A percentile compares a stretch with the other conserved stretches of the same genome.
Evolutionary conservation across 2,113 vertebrate species (phyloP).

Genomic region (Lepisosteus osseus): DNA sequence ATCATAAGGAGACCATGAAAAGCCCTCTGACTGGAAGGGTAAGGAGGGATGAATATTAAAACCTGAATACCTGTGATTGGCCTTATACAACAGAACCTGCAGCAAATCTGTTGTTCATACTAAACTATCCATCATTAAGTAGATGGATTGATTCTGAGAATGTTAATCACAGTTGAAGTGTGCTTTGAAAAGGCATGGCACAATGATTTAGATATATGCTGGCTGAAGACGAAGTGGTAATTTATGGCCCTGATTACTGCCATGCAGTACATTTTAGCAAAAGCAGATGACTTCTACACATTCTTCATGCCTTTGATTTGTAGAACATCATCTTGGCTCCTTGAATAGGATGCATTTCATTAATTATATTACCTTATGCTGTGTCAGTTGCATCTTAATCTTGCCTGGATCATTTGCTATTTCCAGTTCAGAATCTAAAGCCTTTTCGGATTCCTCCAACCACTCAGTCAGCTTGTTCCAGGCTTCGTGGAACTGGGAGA

Average conservation of each 20-base stretch:
- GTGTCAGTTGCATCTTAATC: slow-evolving; percentile 87
- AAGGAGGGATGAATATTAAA: slow-evolving; percentile 16
- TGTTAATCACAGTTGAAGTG: neutral
- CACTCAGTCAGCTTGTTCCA: slow-evolving; percentile 96
- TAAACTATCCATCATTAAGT: slow-evolving; percentile 5
- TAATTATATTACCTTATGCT: slow-evolving; percentile 82
- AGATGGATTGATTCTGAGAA: slow-evolving; percentile 10
- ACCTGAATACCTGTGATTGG: neutral
- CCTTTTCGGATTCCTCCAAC: slow-evolving; percentile 90
- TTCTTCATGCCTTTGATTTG: neutral
- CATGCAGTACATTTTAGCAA: slow-evolving; percentile 1
- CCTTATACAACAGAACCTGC: too few species aligned
- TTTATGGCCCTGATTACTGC: neutral
- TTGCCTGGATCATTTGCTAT: slow-evolving; percentile 96
- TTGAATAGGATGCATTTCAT: slow-evolving; percentile 7
- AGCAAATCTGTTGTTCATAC: too few species aligned
- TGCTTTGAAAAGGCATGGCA: slow-evolving; percentile 2
- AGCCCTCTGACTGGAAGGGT: slow-evolving; percentile 30
- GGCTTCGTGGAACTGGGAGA: slow-evolving; percentile 85
- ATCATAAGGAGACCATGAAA: slow-evolving; percentile 56
- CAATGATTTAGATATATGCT: slow-evolving; percentile 10
- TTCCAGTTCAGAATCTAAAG: slow-evolving; percentile 91
- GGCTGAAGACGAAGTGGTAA: slow-evolving; percentile 21
- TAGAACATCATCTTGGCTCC: slow-evolving; percentile 4
- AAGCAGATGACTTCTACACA: slow-evolving; percentile 4